A percentile compares a stretch with the other conserved stretches of the same genome.
Evolutionary conservation across 2,113 vertebrate species (phyloP).

Genomic region (Motacilla tschutschensis): DNA sequence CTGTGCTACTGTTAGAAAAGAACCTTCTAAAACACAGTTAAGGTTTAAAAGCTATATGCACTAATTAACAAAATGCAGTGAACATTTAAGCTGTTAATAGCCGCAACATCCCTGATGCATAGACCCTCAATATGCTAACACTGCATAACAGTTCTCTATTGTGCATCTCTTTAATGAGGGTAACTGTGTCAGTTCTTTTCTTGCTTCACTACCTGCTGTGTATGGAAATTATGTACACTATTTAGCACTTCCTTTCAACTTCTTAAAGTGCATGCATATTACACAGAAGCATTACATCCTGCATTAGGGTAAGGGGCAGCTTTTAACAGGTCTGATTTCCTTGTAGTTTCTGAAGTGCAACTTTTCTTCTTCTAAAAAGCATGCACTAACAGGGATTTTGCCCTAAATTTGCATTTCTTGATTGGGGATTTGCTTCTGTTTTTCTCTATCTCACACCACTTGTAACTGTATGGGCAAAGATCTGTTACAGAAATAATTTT

Average conservation of each 20-base stretch:
- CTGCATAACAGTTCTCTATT: constrained; percentile 67
- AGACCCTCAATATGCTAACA: constrained; percentile 55
- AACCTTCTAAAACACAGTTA: constrained; percentile 55
- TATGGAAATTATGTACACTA: constrained; percentile 67
- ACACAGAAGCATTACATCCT: constrained; percentile 39
- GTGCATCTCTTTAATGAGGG: constrained; percentile 61
- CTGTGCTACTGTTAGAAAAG: constrained; percentile 14
- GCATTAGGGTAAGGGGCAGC: constrained; percentile 1
- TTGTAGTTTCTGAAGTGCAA: constrained; percentile 24
- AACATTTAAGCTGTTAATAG: constrained; percentile 73
- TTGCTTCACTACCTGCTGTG: constrained; percentile 71
- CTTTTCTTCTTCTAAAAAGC: not conserved
- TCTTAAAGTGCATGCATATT: constrained; percentile 61
- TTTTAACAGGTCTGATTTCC: constrained; percentile 46
- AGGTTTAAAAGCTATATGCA: constrained; percentile 63
- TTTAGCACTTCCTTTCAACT: constrained; percentile 66
- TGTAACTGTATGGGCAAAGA: not conserved
- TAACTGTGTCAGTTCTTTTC: constrained; percentile 69
- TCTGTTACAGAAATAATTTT: constrained; percentile 15
- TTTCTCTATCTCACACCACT: not conserved
- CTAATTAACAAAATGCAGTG: constrained; percentile 76
- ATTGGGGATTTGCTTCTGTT: not conserved
- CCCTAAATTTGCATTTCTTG: constrained; percentile 30
- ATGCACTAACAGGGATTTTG: not conserved
- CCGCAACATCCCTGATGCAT: constrained; percentile 66